Evolutionary conservation across 2,888 invertebrate species (phyloP), one percentile per base, ranked within the genome.

Genomic region (Malacosoma neustria): DNA sequence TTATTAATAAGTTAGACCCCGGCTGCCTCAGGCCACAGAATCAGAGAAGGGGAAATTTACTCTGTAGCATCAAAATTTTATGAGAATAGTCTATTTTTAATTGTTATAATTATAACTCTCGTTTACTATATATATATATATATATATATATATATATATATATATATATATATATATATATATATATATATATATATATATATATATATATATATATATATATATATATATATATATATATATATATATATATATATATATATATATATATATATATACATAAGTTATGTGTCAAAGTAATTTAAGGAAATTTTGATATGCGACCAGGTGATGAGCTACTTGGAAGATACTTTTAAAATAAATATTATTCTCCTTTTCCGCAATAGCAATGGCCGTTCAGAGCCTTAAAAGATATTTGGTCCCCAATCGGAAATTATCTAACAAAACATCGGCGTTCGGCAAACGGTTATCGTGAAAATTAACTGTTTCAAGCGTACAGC

Each of bases 391-490:
- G n/a, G n/a, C n/a, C n/a, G n/a, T n/a, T n/a, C n/a, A n/a, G n/a
- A n/a, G n/a, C n/a, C n/a, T n/a, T n/a, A n/a, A n/a, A n/a, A n/a
- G n/a, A 72, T 70, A 70, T 72, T 75, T 70, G 57, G 59, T 49
- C 57, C 54, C 59, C 63, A 65, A 64, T 71, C 61, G 63, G 65
- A 69, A 71, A 66, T 67, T 61, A 36, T 37, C 6, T 15, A 15
- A 13, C 22, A 13, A 35, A 38, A 7, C 29, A 40, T 45, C 38
- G 40, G 29, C 29, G 30, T 38, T 34, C 22, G n/a, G 13, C 30
- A 39, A 36, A 38, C 36, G 40, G 31, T 40, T 45, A 53, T 40
- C 54, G 53, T 64, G 53, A 57, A 61, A 57, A 49, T 55, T 52
- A 54, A 61, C 49, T 51, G 39, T 54, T 35, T 42, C 22, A 39